A percentile compares a stretch with the other conserved stretches of the same genome.
Evolutionary conservation across 2,797 vertebrate genomes (phyloP).

Genomic region (Pachyuromys duprasi): DNA sequence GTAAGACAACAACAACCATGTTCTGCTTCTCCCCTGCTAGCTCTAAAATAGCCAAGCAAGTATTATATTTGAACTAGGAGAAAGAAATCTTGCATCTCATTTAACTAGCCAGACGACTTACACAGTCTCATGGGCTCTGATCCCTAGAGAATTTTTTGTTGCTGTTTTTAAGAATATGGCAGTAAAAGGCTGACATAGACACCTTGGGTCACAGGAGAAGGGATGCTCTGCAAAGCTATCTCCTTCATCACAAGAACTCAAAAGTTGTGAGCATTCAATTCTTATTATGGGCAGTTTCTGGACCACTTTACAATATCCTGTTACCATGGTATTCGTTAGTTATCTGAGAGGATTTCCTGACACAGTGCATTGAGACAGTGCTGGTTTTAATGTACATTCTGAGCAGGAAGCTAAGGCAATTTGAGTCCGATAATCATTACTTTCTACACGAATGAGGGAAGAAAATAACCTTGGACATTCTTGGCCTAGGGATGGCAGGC

Average conservation of each 20-base stretch:
- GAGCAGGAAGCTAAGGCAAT: neutral
- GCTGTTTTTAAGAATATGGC: slow-evolving; percentile 51
- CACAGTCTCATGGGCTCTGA: slow-evolving; percentile 21
- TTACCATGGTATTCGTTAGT: neutral
- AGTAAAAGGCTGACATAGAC: slow-evolving; percentile 47
- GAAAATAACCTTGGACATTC: slow-evolving; percentile 62
- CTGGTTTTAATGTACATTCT: neutral
- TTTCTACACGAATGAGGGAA: neutral
- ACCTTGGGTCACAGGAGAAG: slow-evolving; percentile 32
- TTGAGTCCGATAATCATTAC: neutral
- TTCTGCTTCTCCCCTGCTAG: neutral
- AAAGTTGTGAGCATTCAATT: neutral
- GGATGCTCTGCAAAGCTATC: neutral
- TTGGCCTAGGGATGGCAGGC: slow-evolving; percentile 55
- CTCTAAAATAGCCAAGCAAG: slow-evolving; percentile 1
- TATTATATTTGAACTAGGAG: slow-evolving; percentile 22
- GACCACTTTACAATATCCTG: slow-evolving; percentile 13
- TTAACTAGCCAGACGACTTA: slow-evolving; percentile 36
- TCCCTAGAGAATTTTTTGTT: slow-evolving; percentile 32
- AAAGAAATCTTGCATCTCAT: slow-evolving; percentile 38
- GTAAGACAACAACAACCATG: neutral
- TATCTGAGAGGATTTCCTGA: neutral
- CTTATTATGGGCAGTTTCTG: slow-evolving; percentile 41
- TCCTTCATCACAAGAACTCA: slow-evolving; percentile 17
- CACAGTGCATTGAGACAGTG: neutral